Evolutionary conservation across 2,797 vertebrate genomes (phyloP), one percentile per base, ranked within the genome.

Genomic region (Pangasius larnaudii): DNA sequence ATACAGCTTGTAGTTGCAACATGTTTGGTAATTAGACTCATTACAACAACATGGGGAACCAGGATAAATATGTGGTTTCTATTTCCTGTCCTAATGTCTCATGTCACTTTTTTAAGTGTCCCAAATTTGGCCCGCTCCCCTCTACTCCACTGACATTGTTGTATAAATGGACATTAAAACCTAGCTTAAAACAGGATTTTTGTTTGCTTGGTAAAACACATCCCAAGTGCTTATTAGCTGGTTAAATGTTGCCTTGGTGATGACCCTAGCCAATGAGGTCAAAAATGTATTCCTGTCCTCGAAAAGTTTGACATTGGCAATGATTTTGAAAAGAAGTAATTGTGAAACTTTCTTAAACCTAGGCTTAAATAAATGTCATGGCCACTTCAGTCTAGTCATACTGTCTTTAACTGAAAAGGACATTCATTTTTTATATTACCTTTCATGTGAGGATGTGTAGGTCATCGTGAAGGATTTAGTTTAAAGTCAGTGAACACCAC

Each of bases 401-500:
- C 5, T 58, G 61, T 71, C 51, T 69, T 39, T 80, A 72, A 14
- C 27, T 30, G 39, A 49, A 83, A 10, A 83, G 59, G 59, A 46
- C 39, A 63, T 63, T 49, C 7, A 13, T 82, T 30, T 80, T 30
- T n/a, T n/a, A 19, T 83, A 49, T 82, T 49, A 30, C 8, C 39
- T 65, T 82, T 51, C 33, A 22, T 69, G 33, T 65, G 22, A 69
- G 46, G 24, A 79, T 30, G 49, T 85, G 16, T 49, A 59, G 59
- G 75, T 80, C 67, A n/a, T 51, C 13, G 42, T 33, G n/a, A 63
- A 18, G 58, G 72, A 82, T 82, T 82, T 78, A 42, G 65, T 85
- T 61, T 67, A 84, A 65, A 46, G 30, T 65, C 75, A 65, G 33
- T 8, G 59, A 71, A 65, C 51, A 51, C 30, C 51, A 30, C 30